Conservation (phyloP, 1,140 invertebrate species). For the Lordiphosa mommai region DNA sequence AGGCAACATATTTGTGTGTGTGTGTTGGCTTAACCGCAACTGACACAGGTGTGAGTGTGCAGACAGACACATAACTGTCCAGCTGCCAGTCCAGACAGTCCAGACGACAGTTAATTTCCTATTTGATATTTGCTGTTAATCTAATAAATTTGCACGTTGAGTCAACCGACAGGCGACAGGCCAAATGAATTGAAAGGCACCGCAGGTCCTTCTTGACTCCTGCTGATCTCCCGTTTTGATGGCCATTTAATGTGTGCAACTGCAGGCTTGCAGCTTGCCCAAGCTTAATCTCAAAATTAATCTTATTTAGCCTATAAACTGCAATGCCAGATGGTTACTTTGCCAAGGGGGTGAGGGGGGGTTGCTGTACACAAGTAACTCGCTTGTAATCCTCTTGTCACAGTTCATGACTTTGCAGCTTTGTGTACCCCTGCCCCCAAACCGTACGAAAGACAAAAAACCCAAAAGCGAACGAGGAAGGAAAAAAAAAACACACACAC, state of each 20-base stretch:
- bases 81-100: slow-evolving; percentile 14
- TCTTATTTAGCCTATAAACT: slow-evolving; percentile 66
- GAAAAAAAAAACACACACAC: not conserved
- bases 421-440: slow-evolving; percentile 8
- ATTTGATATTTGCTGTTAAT: slow-evolving; percentile 76
- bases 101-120: slow-evolving; percentile 77
- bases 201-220: not conserved
- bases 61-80: not conserved
- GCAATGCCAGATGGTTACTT: slow-evolving; percentile 18
- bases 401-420: slow-evolving; percentile 60
- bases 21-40: slow-evolving; percentile 14
- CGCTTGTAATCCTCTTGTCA: slow-evolving; percentile 70
- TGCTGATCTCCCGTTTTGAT: too few relatives aligned
- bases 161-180: slow-evolving; percentile 33
- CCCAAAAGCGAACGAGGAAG: not conserved
- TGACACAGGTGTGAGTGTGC: slow-evolving; percentile 15
- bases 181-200: slow-evolving; percentile 39
- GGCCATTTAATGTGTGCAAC: slow-evolving; percentile 1
- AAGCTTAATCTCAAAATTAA: slow-evolving; percentile 63
- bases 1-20: slow-evolving; percentile 16
- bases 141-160: slow-evolving; percentile 68
- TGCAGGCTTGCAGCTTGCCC: slow-evolving; percentile 18
- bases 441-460: not conserved
- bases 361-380: slow-evolving; percentile 39
- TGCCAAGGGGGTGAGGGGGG: not conserved